Evolutionary conservation across 2,113 vertebrate genomes (phyloP), one percentile per base, ranked within the genome.

Genomic region (Sturnus vulgaris): DNA sequence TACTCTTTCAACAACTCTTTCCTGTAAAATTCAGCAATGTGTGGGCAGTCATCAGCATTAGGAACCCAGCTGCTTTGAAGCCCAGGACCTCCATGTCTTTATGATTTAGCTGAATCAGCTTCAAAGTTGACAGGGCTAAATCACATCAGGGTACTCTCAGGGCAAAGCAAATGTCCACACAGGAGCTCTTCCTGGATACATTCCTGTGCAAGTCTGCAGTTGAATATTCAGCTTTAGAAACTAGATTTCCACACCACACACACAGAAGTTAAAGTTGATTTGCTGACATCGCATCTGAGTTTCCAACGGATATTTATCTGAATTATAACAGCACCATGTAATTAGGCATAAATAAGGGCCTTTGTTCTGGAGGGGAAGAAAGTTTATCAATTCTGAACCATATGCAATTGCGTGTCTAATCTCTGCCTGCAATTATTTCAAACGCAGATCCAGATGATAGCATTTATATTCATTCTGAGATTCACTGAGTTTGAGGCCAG

Each of bases 351-450:
- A 95, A 93, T 87, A 95, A 95, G 33, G 33, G 68, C 68, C 47
- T 94, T 94, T 94, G 46, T 92, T 95, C 76, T 80, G 56, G 31
- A 90, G 46, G 68, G 72, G 82, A 93, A 72, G 88, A 84, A 96
- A 90, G 90, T 92, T 92, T 93, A 90, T 92, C 86, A 83, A 24
- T 80, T 91, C 92, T 56, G 60, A 96, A 84, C 92, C 92, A 92
- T 90, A 96, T 95, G 92, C 86, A 96, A 81, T 81, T 94, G 90
- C 28, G 5, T 96, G 94, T 84, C 94, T 96, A 94, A 96, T 96
- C 85, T 96, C 88, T 96, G 90, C 79, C 95, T 90, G 87, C 88
- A 92, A 93, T 96, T 95, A 92, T 86, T 96, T 90, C 94, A 93
- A 90, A 94, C 84, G 76, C 76, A 82, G 56, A 96, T 93, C 88